Percentiles rank a stretch among this genome's conserved stretches.
phyloP scores from a whole-genome alignment of 2,797 vertebrate genomes.

The Cirrhinus mrigala region DNA sequence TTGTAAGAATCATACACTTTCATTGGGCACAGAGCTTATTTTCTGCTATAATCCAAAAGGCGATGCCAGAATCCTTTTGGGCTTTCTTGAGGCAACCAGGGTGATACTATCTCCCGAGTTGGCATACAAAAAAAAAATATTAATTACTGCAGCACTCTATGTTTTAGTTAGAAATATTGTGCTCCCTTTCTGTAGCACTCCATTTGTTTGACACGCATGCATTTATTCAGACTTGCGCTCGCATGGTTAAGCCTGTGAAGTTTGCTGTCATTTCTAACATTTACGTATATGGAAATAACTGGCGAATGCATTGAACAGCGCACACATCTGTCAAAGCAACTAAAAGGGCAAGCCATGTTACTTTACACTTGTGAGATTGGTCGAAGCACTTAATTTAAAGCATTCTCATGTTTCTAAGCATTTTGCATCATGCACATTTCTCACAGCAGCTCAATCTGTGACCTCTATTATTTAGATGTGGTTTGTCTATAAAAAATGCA shows the following conservation, averaged over 20 bases:
- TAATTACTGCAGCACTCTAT: neutral
- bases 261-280: slow-evolving; percentile 1
- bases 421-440: neutral
- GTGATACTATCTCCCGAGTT: neutral
- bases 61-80: neutral
- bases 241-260: neutral
- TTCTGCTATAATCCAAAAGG: neutral
- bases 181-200: slow-evolving; percentile 5
- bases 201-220: neutral
- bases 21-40: neutral
- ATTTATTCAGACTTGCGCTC: neutral
- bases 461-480: neutral
- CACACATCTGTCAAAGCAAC: neutral
- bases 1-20: neutral
- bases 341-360: neutral
- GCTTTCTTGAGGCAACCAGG: neutral
- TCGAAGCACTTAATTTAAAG: neutral
- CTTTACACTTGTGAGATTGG: neutral
- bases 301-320: neutral
- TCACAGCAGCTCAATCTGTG: neutral
- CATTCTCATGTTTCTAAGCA: neutral
- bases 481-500: neutral
- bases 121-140: neutral
- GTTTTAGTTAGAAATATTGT: neutral
- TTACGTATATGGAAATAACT: neutral